Percentiles rank a stretch among this genome's conserved stretches.
Evolutionary conservation across 1,140 invertebrate genomes (phyloP).

Genomic region (Caenorhabditis remanei): DNA sequence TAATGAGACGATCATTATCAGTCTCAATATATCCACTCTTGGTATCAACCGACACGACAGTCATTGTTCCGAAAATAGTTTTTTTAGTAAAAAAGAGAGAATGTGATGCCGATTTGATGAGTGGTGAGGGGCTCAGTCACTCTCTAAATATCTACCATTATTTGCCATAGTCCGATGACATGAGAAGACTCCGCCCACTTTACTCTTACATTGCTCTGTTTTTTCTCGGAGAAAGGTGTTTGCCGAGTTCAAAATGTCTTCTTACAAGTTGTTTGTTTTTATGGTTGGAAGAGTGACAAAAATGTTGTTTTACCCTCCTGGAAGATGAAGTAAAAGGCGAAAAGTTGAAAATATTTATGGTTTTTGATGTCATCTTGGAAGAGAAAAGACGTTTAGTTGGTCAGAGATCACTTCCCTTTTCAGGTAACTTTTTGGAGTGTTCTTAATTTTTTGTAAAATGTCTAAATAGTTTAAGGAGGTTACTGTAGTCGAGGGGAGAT

Average conservation of each 20-base stretch:
- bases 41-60: background rate
- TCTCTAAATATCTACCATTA: slow-evolving; percentile 38
- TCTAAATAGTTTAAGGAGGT: no score
- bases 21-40: slow-evolving; percentile 47
- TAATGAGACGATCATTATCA: slow-evolving; percentile 63
- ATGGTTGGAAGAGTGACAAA: background rate
- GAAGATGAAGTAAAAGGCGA: background rate
- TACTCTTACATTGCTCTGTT: slow-evolving; percentile 5
- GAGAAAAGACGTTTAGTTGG: background rate
- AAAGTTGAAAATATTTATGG: slow-evolving; percentile 35
- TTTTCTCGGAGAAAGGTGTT: background rate
- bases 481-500: no score
- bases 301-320: background rate
- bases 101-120: slow-evolving; percentile 5
- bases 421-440: no score
- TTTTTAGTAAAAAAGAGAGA: background rate
- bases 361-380: background rate
- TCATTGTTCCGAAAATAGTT: background rate
- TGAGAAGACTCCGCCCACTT: background rate
- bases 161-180: slow-evolving; percentile 39
- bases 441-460: no score
- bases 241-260: slow-evolving; percentile 52
- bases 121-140: slow-evolving; percentile 1
- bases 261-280: slow-evolving; percentile 38
- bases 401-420: background rate